Conservation (phyloP, 2,888 invertebrate species). For the Cheilosia urbana region DNA sequence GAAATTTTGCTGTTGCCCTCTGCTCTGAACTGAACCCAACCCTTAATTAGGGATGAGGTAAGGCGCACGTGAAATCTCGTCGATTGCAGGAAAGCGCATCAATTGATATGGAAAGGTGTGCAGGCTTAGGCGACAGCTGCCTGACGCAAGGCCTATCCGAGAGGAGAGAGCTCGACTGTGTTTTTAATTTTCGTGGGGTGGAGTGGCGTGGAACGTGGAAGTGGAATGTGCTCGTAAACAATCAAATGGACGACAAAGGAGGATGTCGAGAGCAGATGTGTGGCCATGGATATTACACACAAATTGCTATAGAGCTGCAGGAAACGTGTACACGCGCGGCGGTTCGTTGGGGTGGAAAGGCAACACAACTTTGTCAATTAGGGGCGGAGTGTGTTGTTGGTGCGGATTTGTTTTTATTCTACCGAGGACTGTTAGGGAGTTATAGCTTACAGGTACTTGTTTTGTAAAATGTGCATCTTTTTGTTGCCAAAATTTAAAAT, state of each 20-base stretch:
- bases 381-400: neutral
- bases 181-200: constrained; percentile 35
- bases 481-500: too few relatives aligned
- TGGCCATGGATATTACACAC: constrained; percentile 3
- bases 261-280: constrained; percentile 49
- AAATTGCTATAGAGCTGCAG: constrained; percentile 18
- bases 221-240: constrained; percentile 48
- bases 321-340: neutral
- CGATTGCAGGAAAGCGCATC: constrained; percentile 54
- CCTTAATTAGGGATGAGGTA: constrained; percentile 64
- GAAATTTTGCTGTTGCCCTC: constrained; percentile 4
- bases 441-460: too few relatives aligned
- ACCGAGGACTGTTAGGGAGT: too few relatives aligned
- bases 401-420: too few relatives aligned
- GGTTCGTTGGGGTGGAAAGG: constrained; percentile 5
- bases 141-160: neutral
- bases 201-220: too few relatives aligned
- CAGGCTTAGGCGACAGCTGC: constrained; percentile 59
- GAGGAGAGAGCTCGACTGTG: neutral
- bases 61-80: constrained; percentile 19
- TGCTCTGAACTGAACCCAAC: constrained; percentile 35
- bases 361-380: neutral
- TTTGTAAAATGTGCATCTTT: too few relatives aligned
- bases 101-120: constrained; percentile 57
- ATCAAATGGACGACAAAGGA: constrained; percentile 19